Evolutionary conservation across 37 sponge, comb jelly and placozoan genomes (phyloP).

Genomic region (Spongia lamella): DNA sequence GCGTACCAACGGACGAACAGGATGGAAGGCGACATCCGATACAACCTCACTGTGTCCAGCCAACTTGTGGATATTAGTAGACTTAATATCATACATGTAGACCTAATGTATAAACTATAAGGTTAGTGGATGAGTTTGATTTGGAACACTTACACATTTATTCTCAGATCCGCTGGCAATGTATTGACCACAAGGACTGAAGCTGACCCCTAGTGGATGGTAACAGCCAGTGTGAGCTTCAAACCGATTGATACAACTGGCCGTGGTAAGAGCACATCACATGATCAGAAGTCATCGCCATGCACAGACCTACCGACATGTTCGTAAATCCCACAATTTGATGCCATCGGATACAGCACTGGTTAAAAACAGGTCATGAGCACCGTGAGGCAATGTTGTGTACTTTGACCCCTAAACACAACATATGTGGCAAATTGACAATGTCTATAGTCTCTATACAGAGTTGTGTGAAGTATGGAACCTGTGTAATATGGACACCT

Average conservation of each 20-base stretch:
- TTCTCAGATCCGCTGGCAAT: conserved; percentile 90
- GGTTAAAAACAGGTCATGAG: conserved; percentile 85
- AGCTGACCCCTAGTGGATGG: conserved; percentile 45
- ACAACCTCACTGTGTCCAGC: conserved; percentile 68
- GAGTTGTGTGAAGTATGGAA: too few relatives aligned
- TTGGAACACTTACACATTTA: conserved; percentile 49
- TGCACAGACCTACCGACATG: conserved; percentile 39
- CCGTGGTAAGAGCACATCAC: not conserved
- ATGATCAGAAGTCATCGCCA: not conserved
- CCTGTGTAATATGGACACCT: too few relatives aligned
- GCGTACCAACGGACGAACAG: conserved; percentile 61
- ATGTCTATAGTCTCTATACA: too few relatives aligned
- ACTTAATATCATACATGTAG: conserved; percentile 81
- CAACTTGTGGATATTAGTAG: conserved; percentile 62
- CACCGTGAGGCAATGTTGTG: conserved; percentile 51
- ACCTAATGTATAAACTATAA: conserved; percentile 40
- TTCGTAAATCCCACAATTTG: conserved; percentile 90
- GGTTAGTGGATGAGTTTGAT: not conserved
- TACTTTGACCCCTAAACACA: conserved; percentile 77
- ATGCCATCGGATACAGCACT: conserved; percentile 81
- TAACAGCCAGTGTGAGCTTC: conserved; percentile 48
- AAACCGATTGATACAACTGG: conserved; percentile 71
- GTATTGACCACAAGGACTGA: conserved; percentile 89
- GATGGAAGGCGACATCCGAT: conserved; percentile 64
- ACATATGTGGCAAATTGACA: too few relatives aligned